Percentiles rank a stretch among this genome's conserved stretches.
phyloP scores from a whole-genome alignment of 2,888 invertebrate genomes.

The Ophion slaviceki region DNA sequence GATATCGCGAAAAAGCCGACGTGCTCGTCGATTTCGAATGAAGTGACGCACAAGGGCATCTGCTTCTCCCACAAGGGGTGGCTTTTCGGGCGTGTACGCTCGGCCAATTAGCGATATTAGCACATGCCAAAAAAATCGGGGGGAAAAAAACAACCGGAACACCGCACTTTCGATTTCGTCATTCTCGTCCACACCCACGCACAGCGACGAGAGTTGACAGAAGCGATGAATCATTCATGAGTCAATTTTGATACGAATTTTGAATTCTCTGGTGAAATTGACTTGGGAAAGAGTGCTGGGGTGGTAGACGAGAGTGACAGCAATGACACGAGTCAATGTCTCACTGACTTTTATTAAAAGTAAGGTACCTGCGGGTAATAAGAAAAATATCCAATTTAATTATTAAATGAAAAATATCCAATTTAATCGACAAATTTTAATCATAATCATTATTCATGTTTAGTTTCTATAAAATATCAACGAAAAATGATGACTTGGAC shows the following conservation, averaged over 20 bases:
- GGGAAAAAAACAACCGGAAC: slow-evolving; percentile 1
- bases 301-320: not conserved
- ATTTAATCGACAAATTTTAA: too few species aligned
- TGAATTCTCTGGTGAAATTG: not conserved
- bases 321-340: not conserved
- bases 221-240: too few species aligned
- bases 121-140: not conserved
- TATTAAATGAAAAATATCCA: too few species aligned
- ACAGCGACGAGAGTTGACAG: not conserved
- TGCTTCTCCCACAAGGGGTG: not conserved
- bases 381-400: too few species aligned
- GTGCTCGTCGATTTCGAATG: slow-evolving; percentile 10
- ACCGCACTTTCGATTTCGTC: not conserved
- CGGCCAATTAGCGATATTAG: slow-evolving; percentile 17
- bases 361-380: too few species aligned
- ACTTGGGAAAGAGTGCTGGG: not conserved
- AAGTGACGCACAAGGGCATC: not conserved
- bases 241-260: too few species aligned
- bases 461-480: too few species aligned
- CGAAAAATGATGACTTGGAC: too few species aligned
- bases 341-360: not conserved
- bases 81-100: slow-evolving; percentile 9
- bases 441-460: too few species aligned
- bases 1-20: slow-evolving; percentile 1
- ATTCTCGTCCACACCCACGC: not conserved